phyloP scores from a whole-genome alignment of 2,797 vertebrate genomes.

The Coreius guichenoti region DNA sequence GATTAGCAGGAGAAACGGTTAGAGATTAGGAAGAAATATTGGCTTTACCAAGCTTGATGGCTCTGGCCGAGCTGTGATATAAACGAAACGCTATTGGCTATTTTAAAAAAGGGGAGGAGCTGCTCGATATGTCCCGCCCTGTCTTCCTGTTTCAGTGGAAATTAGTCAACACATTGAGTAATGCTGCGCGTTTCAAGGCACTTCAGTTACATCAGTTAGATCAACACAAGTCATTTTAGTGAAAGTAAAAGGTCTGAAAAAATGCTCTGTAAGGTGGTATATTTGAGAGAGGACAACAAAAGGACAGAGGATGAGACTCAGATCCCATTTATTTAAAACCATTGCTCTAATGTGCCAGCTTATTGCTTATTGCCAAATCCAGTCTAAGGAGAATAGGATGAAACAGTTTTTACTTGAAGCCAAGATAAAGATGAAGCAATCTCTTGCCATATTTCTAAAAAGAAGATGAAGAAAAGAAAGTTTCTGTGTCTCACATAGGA shows the following conservation, averaged over 20 bases:
- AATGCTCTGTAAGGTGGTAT: background rate
- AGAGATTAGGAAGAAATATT: too few species aligned
- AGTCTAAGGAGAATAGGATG: slow-evolving; percentile 28
- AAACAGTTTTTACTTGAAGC: slow-evolving; percentile 11
- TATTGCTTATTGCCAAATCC: slow-evolving; percentile 20
- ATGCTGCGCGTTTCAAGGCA: too few species aligned
- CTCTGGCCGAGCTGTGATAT: too few species aligned
- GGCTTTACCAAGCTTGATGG: too few species aligned
- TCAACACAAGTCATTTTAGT: background rate
- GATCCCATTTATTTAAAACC: slow-evolving; percentile 47
- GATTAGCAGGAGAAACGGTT: too few species aligned
- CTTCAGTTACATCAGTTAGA: background rate
- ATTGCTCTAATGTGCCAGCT: slow-evolving; percentile 29
- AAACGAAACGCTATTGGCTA: too few species aligned
- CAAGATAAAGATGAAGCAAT: background rate
- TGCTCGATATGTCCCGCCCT: too few species aligned
- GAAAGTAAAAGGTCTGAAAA: background rate
- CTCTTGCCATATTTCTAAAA: background rate
- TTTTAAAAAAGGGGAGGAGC: too few species aligned
- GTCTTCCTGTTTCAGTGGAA: too few species aligned
- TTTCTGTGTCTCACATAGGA: background rate
- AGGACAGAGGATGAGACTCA: slow-evolving; percentile 17
- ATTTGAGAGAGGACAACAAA: background rate
- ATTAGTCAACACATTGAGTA: too few species aligned
- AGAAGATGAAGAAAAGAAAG: background rate